These are phyloP conservation scores for Magallana ariakensis DNA, from an alignment of 1,140 invertebrate genomes.

Conservation along the genomic window DNA sequence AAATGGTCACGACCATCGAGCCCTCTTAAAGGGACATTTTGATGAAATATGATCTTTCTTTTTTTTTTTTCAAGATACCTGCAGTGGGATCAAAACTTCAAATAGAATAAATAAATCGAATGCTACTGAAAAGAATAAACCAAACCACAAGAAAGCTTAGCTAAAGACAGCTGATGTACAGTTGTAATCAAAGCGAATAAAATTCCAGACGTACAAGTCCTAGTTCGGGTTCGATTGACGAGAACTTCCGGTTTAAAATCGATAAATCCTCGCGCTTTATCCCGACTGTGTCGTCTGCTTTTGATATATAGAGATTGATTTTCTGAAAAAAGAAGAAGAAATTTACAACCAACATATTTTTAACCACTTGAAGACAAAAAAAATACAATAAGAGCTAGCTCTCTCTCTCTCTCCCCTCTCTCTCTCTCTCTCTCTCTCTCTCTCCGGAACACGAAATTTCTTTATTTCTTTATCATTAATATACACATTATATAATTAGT, in stretches of 20 bases:
- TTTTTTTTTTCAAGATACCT: too few relatives aligned
- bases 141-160: neutral
- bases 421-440: too few relatives aligned
- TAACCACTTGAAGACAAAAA: too few relatives aligned
- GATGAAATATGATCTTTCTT: too few relatives aligned
- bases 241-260: conserved; percentile 64
- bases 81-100: neutral
- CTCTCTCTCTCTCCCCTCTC: too few relatives aligned
- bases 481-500: too few relatives aligned
- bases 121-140: neutral
- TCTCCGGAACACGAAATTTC: too few relatives aligned
- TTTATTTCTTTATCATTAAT: too few relatives aligned
- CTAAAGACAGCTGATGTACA: neutral
- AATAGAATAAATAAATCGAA: neutral
- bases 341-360: neutral
- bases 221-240: conserved; percentile 52
- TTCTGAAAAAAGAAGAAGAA: conserved; percentile 24
- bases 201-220: conserved; percentile 28
- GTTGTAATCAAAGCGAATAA: neutral
- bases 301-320: conserved; percentile 40
- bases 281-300: conserved; percentile 17
- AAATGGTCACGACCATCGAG: too few relatives aligned
- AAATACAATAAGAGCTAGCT: too few relatives aligned
- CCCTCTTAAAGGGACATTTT: too few relatives aligned
- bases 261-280: conserved; percentile 54